Conservation (phyloP, 2,113 vertebrate genomes). For the Paedocypris sp. region DNA sequence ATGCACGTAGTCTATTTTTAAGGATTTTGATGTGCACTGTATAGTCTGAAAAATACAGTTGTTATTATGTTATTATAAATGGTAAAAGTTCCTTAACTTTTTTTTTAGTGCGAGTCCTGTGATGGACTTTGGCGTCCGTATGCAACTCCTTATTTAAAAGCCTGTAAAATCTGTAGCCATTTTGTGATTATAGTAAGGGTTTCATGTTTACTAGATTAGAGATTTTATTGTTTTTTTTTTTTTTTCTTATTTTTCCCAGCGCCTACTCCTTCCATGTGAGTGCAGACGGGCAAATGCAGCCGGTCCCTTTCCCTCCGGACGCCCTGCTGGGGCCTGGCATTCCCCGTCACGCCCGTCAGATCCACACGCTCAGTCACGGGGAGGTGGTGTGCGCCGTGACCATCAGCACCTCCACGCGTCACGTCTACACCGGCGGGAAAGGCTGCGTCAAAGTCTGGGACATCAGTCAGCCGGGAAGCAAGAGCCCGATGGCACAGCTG, state of each 20-base stretch:
- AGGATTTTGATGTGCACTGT: too few relatives aligned
- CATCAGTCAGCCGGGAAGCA: slow-evolving; percentile 89
- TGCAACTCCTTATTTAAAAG: too few relatives aligned
- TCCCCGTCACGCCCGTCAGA: slow-evolving; percentile 84
- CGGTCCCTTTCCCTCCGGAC: slow-evolving; percentile 84
- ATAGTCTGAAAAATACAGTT: too few relatives aligned
- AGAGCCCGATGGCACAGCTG: slow-evolving; percentile 90
- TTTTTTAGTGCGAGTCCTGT: too few relatives aligned
- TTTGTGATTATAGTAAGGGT: too few relatives aligned
- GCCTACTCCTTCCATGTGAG: slow-evolving; percentile 92
- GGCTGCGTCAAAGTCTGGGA: slow-evolving; percentile 95
- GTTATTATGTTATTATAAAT: too few relatives aligned
- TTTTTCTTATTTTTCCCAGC: slow-evolving; percentile 53
- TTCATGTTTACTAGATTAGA: too few relatives aligned
- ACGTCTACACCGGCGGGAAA: slow-evolving; percentile 88
- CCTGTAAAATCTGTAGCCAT: too few relatives aligned
- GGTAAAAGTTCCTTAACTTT: too few relatives aligned
- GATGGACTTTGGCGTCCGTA: too few relatives aligned
- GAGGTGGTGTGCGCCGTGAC: slow-evolving; percentile 89
- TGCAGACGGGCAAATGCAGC: slow-evolving; percentile 89
- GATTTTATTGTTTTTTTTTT: too few relatives aligned
- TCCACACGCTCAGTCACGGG: slow-evolving; percentile 87
- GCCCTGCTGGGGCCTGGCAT: slow-evolving; percentile 85
- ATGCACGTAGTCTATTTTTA: too few relatives aligned
- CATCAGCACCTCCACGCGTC: slow-evolving; percentile 88